These are phyloP conservation scores for Julus scanicus DNA, from an alignment of 2,888 invertebrate species.

Conservation along the genomic window DNA sequence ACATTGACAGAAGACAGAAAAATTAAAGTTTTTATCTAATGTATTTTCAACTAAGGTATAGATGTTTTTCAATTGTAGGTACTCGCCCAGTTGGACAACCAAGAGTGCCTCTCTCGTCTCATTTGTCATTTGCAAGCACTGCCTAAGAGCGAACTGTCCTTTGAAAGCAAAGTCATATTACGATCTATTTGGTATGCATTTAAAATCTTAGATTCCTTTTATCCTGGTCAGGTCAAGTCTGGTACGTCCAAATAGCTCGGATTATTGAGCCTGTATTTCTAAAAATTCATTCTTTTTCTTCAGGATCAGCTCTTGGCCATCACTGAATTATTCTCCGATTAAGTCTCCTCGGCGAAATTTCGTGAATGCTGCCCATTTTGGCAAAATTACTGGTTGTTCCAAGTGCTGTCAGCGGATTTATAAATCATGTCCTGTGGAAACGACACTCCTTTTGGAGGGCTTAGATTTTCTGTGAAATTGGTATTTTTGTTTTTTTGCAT, in stretches of 20 bases:
- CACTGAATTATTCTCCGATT: neutral
- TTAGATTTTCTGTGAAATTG: neutral
- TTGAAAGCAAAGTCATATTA: neutral
- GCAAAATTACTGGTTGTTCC: neutral
- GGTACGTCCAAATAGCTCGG: too few species aligned
- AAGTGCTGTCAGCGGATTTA: neutral
- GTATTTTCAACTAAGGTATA: too few species aligned
- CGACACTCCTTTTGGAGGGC: neutral
- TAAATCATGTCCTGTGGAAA: neutral
- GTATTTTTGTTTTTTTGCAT: neutral
- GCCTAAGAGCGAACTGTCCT: neutral
- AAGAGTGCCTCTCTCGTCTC: neutral
- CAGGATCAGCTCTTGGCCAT: constrained; percentile 15
- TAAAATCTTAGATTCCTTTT: too few species aligned
- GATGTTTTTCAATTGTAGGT: neutral
- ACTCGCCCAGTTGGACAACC: neutral
- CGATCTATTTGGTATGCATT: neutral
- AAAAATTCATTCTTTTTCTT: neutral
- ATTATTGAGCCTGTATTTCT: too few species aligned
- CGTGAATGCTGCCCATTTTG: constrained; percentile 9
- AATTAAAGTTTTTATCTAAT: too few species aligned
- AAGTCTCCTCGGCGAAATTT: neutral
- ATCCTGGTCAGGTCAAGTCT: too few species aligned
- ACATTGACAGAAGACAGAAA: too few species aligned
- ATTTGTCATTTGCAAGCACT: constrained; percentile 19